Evolutionary conservation across 2,888 invertebrate species (phyloP).

Genomic region (Stenodema calcarata): DNA sequence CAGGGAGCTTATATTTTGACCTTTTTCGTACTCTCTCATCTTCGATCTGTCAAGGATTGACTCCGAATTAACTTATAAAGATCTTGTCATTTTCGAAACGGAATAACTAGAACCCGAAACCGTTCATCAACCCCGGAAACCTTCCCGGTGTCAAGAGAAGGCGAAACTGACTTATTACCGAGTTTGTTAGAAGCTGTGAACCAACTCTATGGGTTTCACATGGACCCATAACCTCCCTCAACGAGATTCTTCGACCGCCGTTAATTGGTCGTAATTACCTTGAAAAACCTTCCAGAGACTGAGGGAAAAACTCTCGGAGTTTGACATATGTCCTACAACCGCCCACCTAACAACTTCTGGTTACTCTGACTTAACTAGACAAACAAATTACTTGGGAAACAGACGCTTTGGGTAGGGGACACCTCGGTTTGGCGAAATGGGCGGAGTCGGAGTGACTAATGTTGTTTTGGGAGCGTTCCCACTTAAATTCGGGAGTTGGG

Average conservation of each 20-base stretch:
- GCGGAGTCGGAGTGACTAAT: background rate
- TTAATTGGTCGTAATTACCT: constrained; percentile 22
- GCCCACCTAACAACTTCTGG: background rate
- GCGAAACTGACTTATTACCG: background rate
- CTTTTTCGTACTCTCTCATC: too few species aligned
- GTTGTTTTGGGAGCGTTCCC: background rate
- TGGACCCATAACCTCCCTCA: background rate
- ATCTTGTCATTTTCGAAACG: too few species aligned
- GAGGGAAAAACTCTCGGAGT: background rate
- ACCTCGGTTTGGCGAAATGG: background rate
- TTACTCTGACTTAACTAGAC: background rate
- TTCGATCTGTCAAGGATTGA: too few species aligned
- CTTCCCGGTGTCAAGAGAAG: background rate
- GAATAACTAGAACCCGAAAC: background rate
- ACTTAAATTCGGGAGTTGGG: background rate
- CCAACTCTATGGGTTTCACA: background rate
- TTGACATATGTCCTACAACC: constrained; percentile 7
- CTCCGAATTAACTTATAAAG: too few species aligned
- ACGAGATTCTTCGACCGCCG: background rate
- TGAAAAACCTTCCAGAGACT: background rate
- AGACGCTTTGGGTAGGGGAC: background rate
- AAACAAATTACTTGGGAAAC: constrained; percentile 9
- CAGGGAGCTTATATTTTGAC: too few species aligned
- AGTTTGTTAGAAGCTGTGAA: constrained; percentile 31
- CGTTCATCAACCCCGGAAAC: background rate